Conservation (phyloP, 2,888 invertebrate species). For the Trichopoda pennipes region DNA sequence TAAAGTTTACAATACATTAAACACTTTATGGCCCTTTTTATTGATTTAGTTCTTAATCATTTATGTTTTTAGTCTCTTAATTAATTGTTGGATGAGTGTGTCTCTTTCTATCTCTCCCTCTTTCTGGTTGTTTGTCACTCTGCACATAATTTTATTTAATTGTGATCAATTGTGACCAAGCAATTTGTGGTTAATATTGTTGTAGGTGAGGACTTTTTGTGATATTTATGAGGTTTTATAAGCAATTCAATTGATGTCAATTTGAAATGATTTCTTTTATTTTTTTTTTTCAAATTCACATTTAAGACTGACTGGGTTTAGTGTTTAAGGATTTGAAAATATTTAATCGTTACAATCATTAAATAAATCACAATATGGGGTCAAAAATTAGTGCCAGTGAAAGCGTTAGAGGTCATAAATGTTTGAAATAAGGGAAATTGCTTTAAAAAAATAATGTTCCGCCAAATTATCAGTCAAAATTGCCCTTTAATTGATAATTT, state of each 20-base stretch:
- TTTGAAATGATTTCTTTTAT: slow-evolving; percentile 10
- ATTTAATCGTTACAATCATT: slow-evolving; percentile 15
- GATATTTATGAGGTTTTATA: slow-evolving; percentile 28
- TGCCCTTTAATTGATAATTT: too few relatives aligned
- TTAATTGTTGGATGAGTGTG: slow-evolving; percentile 33
- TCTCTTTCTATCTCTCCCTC: slow-evolving; percentile 15
- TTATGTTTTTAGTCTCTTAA: slow-evolving; percentile 48
- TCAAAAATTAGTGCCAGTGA: not conserved
- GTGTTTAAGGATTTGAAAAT: not conserved
- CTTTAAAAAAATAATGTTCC: too few relatives aligned
- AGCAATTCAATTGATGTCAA: slow-evolving; percentile 5
- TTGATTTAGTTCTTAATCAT: slow-evolving; percentile 46
- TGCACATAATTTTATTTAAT: slow-evolving; percentile 34
- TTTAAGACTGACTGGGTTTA: slow-evolving; percentile 15
- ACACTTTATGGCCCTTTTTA: slow-evolving; percentile 47
- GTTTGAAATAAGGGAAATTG: too few relatives aligned
- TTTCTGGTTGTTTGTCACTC: slow-evolving; percentile 7
- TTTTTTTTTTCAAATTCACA: not conserved
- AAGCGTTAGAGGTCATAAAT: not conserved
- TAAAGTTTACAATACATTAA: slow-evolving; percentile 45
- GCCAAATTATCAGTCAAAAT: too few relatives aligned
- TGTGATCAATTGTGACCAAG: slow-evolving; percentile 32
- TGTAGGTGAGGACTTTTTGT: slow-evolving; percentile 48
- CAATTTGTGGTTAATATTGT: slow-evolving; percentile 55
- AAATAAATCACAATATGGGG: slow-evolving; percentile 2